phyloP scores from a whole-genome alignment of 1,140 invertebrate genomes.

The Trichonephila clavipes region DNA sequence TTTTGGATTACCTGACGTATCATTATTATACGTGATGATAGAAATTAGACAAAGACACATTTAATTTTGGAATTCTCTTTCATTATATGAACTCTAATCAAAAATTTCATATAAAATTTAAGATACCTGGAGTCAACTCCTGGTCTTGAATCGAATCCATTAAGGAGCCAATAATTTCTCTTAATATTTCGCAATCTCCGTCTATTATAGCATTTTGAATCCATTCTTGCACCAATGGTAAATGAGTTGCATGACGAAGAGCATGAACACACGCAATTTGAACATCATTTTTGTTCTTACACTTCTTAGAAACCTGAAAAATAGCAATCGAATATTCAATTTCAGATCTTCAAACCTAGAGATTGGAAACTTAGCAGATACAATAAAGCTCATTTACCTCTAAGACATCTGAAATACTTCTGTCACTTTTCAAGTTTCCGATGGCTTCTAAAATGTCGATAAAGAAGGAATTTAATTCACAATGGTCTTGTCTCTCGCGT shows the following conservation, averaged over 20 bases:
- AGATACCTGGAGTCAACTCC: slow-evolving; percentile 42
- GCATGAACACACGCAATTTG: slow-evolving; percentile 67
- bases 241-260: slow-evolving; percentile 26
- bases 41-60: no score
- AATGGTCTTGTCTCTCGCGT: background rate
- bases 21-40: no score
- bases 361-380: background rate
- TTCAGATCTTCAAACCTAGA: background rate
- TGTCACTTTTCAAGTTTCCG: slow-evolving; percentile 65
- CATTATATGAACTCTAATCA: no score
- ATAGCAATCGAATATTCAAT: background rate
- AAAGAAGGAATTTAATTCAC: background rate
- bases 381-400: background rate
- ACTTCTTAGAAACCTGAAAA: slow-evolving; percentile 16
- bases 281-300: background rate
- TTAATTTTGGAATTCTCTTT: no score
- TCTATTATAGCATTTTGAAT: background rate
- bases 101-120: no score
- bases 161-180: slow-evolving; percentile 16
- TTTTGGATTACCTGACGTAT: no score
- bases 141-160: slow-evolving; percentile 52
- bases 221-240: slow-evolving; percentile 43
- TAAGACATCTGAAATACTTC: background rate
- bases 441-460: slow-evolving; percentile 73
- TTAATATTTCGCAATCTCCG: slow-evolving; percentile 8